Evolutionary conservation across 2,113 vertebrate genomes (phyloP).

Genomic region (Actenoides hombroni): DNA sequence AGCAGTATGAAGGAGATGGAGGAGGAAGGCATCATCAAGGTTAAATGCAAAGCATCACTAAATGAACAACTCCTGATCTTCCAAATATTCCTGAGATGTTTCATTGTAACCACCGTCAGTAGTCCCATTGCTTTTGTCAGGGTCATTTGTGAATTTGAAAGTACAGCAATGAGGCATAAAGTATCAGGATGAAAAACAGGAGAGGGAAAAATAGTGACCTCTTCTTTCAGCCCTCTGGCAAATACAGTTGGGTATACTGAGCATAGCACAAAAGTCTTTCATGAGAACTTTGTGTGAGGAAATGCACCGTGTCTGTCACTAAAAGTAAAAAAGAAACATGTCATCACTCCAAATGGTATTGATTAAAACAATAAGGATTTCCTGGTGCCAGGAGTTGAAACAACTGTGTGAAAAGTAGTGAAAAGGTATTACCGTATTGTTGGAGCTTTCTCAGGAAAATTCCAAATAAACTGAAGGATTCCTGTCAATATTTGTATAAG

Average conservation of each 20-base stretch:
- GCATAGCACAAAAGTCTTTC: constrained; percentile 63
- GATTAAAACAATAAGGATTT: constrained; percentile 87
- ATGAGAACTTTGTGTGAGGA: constrained; percentile 90
- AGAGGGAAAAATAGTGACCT: constrained; percentile 15
- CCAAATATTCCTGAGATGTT: constrained; percentile 13
- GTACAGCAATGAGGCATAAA: constrained; percentile 50
- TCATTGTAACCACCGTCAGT: not conserved
- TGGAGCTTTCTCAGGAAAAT: constrained; percentile 71
- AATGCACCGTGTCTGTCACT: constrained; percentile 83
- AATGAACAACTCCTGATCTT: not conserved
- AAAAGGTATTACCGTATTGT: constrained; percentile 66
- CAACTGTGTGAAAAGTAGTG: constrained; percentile 76
- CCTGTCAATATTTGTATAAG: constrained; percentile 80
- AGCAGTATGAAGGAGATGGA: not conserved
- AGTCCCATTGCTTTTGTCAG: constrained; percentile 14
- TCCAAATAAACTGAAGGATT: constrained; percentile 64
- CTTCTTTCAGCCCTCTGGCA: constrained; percentile 19
- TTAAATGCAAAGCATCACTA: constrained; percentile 8
- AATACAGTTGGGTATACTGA: not conserved
- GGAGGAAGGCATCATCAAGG: not conserved
- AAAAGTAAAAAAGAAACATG: constrained; percentile 60
- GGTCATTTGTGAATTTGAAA: constrained; percentile 31
- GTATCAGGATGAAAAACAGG: constrained; percentile 33
- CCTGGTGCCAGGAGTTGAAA: constrained; percentile 82
- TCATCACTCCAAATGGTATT: constrained; percentile 64